Conservation (phyloP, 1,140 invertebrate genomes). For the Helicoverpa armigera region DNA sequence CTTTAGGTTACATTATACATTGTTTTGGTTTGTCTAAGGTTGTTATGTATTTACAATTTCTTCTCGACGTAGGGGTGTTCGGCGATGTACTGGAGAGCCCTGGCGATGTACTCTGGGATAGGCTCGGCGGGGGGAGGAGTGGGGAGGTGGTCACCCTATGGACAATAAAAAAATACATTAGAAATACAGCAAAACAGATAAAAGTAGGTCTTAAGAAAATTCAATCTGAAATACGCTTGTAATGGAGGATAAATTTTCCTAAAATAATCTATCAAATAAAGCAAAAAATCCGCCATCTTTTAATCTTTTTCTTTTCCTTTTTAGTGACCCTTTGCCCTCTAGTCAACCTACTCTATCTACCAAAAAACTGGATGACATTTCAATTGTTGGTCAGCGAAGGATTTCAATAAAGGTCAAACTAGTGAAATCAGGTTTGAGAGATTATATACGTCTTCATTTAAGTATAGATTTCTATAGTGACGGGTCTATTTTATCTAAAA, state of each 20-base stretch:
- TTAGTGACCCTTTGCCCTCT: too few relatives aligned
- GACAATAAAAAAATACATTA: conserved; percentile 48
- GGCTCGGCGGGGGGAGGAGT: conserved; percentile 59
- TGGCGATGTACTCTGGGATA: conserved; percentile 64
- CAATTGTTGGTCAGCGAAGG: neutral
- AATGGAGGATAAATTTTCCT: too few relatives aligned
- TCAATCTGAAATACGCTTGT: too few relatives aligned
- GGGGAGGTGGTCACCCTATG: conserved; percentile 62
- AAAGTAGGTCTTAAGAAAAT: neutral
- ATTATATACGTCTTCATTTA: neutral
- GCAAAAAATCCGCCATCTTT: too few relatives aligned
- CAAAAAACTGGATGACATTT: neutral
- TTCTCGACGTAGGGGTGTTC: conserved; percentile 57
- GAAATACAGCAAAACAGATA: neutral
- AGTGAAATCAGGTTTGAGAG: neutral
- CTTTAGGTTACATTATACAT: neutral
- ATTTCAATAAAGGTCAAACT: neutral
- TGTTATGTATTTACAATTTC: conserved; percentile 47
- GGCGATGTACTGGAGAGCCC: conserved; percentile 60
- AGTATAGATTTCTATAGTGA: too few relatives aligned
- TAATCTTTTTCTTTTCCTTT: too few relatives aligned
- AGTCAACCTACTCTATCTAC: neutral
- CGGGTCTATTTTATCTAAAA: too few relatives aligned
- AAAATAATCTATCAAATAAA: too few relatives aligned
- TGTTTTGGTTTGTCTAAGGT: conserved; percentile 20